phyloP scores from a whole-genome alignment of 2,113 vertebrate genomes.

The Bujurquina vittata region DNA sequence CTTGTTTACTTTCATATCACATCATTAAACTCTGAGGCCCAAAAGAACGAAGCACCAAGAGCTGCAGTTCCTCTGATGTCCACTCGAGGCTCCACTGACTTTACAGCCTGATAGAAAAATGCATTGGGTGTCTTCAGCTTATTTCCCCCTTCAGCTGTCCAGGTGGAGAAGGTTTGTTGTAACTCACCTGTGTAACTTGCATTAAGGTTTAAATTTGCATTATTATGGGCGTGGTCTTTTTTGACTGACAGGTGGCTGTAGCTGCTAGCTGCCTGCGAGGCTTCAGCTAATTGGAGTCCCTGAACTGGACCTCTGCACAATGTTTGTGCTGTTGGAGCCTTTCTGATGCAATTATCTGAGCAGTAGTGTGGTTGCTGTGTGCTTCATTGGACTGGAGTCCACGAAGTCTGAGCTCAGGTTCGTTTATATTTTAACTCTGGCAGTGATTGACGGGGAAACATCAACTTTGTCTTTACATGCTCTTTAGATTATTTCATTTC shows the following conservation, averaged over 20 bases:
- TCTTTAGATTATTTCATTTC: neutral
- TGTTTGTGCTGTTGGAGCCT: too few species aligned
- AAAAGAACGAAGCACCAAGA: neutral
- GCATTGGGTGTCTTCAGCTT: neutral
- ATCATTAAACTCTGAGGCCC: too few species aligned
- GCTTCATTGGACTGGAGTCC: neutral
- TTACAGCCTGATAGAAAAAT: neutral
- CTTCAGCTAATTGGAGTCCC: neutral
- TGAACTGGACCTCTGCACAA: neutral
- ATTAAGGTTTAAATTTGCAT: too few species aligned
- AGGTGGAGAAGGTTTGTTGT: too few species aligned
- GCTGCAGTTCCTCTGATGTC: neutral
- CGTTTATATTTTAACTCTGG: too few species aligned
- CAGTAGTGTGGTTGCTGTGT: neutral
- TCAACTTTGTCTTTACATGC: neutral
- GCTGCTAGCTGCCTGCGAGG: neutral
- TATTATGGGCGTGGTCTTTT: neutral
- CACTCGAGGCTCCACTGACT: neutral
- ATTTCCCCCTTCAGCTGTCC: neutral
- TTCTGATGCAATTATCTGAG: neutral
- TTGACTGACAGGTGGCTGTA: neutral
- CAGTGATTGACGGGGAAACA: neutral
- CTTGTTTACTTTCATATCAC: too few species aligned
- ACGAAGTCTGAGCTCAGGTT: neutral
- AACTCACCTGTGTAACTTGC: too few species aligned